Percentiles rank a stretch among this genome's conserved stretches.
These are phyloP conservation scores for Lysandra bellargus DNA, from an alignment of 2,888 invertebrate genomes.

Conservation along the genomic window DNA sequence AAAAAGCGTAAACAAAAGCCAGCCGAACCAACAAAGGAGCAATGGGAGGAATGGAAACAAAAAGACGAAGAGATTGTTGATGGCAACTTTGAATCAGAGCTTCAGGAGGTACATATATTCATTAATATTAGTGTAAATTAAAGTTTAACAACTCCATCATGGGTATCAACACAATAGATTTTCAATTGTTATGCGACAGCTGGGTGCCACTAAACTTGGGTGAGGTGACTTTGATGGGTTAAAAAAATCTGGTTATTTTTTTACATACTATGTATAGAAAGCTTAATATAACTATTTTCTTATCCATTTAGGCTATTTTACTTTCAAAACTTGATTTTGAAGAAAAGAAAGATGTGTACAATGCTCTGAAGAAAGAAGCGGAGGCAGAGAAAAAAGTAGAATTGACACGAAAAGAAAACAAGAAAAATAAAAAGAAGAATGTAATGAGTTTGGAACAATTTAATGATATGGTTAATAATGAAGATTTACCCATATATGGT, in stretches of 20 bases:
- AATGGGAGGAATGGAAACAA: slow-evolving; percentile 88
- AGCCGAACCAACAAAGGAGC: slow-evolving; percentile 70
- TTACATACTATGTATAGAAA: background rate
- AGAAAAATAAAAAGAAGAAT: slow-evolving; percentile 83
- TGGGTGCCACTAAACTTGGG: no score
- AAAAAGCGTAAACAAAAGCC: slow-evolving; percentile 76
- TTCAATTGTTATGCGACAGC: no score
- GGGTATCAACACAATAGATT: no score
- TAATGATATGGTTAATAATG: slow-evolving; percentile 79
- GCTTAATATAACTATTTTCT: background rate
- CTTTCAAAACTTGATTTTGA: slow-evolving; percentile 87
- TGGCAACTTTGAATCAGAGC: slow-evolving; percentile 79
- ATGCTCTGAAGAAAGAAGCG: slow-evolving; percentile 65
- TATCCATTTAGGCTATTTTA: slow-evolving; percentile 82
- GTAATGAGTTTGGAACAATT: slow-evolving; percentile 89
- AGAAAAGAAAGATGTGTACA: slow-evolving; percentile 81
- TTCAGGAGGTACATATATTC: slow-evolving; percentile 81
- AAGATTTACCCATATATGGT: slow-evolving; percentile 47
- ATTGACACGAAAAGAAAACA: slow-evolving; percentile 55
- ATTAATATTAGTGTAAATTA: background rate
- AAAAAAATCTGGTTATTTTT: background rate
- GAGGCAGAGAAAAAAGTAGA: slow-evolving; percentile 60
- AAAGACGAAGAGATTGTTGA: slow-evolving; percentile 85
- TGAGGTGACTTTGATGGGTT: no score
- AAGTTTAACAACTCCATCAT: no score